Conservation (phyloP, 2,888 invertebrate species). For the Zhuqinia jingwanae region DNA sequence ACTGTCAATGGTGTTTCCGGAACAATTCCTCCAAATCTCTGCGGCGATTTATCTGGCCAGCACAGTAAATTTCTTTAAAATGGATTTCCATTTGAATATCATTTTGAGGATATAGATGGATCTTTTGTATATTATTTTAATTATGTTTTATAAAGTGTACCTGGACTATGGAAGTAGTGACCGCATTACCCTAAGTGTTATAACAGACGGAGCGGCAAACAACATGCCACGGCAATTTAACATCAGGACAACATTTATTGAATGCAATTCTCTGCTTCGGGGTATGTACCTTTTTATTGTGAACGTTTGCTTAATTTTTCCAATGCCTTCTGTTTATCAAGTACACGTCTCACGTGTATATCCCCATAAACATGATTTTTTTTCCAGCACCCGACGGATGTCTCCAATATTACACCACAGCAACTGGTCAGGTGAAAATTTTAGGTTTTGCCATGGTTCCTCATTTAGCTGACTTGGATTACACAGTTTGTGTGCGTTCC, state of each 20-base stretch:
- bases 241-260: slow-evolving; percentile 74
- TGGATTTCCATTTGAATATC: too few species aligned
- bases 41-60: slow-evolving; percentile 76
- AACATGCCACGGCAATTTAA: slow-evolving; percentile 70
- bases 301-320: not conserved
- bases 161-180: slow-evolving; percentile 77
- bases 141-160: slow-evolving; percentile 74
- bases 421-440: slow-evolving; percentile 73
- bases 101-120: too few species aligned
- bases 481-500: slow-evolving; percentile 77
- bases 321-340: too few species aligned
- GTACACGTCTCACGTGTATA: too few species aligned
- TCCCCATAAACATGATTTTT: too few species aligned
- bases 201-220: slow-evolving; percentile 75
- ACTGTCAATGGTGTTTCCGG: slow-evolving; percentile 76
- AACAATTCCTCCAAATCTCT: slow-evolving; percentile 73
- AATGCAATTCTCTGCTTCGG: slow-evolving; percentile 75
- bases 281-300: too few species aligned
- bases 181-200: slow-evolving; percentile 74
- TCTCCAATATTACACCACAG: slow-evolving; percentile 74
- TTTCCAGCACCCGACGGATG: slow-evolving; percentile 77
- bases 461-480: slow-evolving; percentile 78
- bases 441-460: slow-evolving; percentile 74
- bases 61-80: slow-evolving; percentile 71
- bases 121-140: too few species aligned